Conservation (phyloP, 2,113 vertebrate species). For the Muntiacus reevesi region DNA sequence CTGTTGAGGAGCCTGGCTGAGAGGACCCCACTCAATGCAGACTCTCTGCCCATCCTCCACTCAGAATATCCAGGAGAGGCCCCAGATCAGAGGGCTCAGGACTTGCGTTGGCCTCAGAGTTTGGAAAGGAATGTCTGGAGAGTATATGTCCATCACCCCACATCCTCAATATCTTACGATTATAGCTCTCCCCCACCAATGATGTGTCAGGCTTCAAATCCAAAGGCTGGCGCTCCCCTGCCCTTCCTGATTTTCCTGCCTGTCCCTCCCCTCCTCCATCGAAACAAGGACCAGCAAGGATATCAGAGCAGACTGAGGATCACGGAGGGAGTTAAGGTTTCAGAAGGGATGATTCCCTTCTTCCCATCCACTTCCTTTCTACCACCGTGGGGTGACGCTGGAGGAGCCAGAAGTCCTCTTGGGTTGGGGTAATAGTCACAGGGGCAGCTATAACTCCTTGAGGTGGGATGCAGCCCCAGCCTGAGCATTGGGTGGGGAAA, state of each 20-base stretch:
- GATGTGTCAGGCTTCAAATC: background rate
- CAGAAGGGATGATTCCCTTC: background rate
- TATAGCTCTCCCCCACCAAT: background rate
- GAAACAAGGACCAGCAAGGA: background rate
- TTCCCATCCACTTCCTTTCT: background rate
- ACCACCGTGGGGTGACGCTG: background rate
- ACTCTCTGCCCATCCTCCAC: background rate
- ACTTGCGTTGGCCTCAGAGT: background rate
- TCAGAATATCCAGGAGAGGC: background rate
- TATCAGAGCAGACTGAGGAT: background rate
- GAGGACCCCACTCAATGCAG: background rate
- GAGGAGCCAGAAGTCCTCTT: background rate
- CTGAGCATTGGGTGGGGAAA: background rate
- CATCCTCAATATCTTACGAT: background rate
- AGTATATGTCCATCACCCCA: background rate
- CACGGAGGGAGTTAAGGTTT: background rate
- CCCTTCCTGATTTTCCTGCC: background rate
- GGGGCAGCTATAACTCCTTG: background rate
- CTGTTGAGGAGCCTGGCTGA: background rate
- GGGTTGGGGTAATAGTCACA: background rate
- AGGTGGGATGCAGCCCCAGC: background rate
- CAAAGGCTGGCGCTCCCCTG: background rate
- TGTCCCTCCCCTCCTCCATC: background rate
- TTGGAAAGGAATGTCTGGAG: background rate
- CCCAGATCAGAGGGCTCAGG: background rate